Evolutionary conservation across 2,797 vertebrate species (phyloP), one percentile per base, ranked within the genome.

Genomic region (Cyprinella venusta): DNA sequence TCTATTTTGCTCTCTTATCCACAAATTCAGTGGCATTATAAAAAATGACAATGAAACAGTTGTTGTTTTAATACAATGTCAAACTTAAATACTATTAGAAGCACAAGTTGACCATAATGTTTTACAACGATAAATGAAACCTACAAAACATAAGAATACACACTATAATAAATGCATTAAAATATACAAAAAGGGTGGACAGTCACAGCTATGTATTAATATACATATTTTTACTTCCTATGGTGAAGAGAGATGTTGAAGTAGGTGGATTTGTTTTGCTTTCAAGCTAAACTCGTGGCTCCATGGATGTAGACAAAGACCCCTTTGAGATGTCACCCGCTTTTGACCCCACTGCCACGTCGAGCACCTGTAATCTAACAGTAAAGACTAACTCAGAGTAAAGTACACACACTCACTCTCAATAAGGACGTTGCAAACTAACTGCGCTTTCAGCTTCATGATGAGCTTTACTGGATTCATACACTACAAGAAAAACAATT

Each of bases 271-370:
- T 24, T 5, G 12, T 6, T 26, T 24, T 26, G 2, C 56, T 9
- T 26, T 26, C 24, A 12, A 42, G 10, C 2, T 61, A 26, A 30
- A n/a, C 84, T 52, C 59, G 24, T 1, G 18, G 26, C 26, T 68
- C 69, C 48, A 61, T 38, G 33, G 50, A 56, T 30, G 76, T 83
- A 77, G 59, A 61, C 59, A 61, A 61, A 26, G 12, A 13, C 59
- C 2, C 2, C 59, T 61, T 61, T 61, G 24, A 85, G 40, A 48
- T 45, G 77, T 80, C 82, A 61, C 80, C 79, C 26, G 68, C 65
- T 65, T 85, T 82, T 67, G 72, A 21, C 63, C 65, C 52, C 19
- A 42, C 72, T 81, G 88, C 88, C 88, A 89, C 82, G 80, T 89
- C 61, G 74, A 75, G 64, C 26, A 5, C 40, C 69, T 65, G 76